Evolutionary conservation across 2,888 invertebrate genomes (phyloP).

Genomic region (Oeneis ivallda): DNA sequence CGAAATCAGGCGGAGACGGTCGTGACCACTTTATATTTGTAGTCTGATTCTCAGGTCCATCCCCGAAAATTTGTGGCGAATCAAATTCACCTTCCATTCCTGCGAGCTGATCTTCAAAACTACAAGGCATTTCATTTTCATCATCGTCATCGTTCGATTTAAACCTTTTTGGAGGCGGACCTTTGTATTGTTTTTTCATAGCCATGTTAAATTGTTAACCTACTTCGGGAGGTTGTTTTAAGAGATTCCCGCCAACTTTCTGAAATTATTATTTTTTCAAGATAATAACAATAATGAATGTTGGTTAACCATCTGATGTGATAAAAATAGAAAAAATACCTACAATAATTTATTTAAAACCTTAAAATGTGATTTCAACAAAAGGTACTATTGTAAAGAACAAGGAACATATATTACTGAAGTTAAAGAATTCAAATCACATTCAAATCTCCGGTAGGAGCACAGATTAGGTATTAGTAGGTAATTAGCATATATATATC

Average conservation of each 20-base stretch:
- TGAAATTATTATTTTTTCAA: not conserved
- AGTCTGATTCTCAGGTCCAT: constrained; percentile 86
- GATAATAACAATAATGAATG: not conserved
- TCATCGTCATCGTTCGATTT: constrained; percentile 79
- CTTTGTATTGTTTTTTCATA: constrained; percentile 60
- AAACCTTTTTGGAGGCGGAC: constrained; percentile 70
- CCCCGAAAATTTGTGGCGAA: constrained; percentile 73
- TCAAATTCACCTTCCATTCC: constrained; percentile 83
- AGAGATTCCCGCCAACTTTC: constrained; percentile 21
- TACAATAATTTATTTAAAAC: too few relatives aligned
- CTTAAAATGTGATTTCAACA: too few relatives aligned
- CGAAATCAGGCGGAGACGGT: constrained; percentile 84
- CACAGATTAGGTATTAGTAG: too few relatives aligned
- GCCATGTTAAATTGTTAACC: too few relatives aligned
- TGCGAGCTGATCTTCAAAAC: constrained; percentile 87
- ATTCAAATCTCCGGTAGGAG: too few relatives aligned
- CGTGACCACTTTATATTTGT: constrained; percentile 89
- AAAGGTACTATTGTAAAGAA: too few relatives aligned
- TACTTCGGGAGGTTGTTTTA: not conserved
- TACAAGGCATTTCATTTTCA: constrained; percentile 81
- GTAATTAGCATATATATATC: too few relatives aligned
- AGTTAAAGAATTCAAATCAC: too few relatives aligned
- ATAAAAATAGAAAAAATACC: too few relatives aligned
- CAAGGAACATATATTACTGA: too few relatives aligned
- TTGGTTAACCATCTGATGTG: not conserved